Evolutionary conservation across 2,888 invertebrate species (phyloP).

Genomic region (Galeopsomyia nigrocyanea): DNA sequence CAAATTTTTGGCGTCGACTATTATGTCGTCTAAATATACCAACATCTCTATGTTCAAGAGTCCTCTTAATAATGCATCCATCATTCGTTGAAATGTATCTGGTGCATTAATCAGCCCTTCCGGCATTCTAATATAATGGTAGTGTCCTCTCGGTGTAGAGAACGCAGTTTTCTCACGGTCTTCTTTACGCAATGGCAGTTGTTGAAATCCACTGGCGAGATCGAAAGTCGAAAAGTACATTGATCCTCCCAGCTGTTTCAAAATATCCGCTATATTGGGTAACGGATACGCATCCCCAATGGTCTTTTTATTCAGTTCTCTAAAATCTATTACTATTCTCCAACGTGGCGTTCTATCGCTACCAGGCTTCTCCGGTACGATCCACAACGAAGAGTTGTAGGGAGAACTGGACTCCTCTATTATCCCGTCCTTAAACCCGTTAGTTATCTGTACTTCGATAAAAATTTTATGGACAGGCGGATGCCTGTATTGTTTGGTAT

Average conservation of each 20-base stretch:
- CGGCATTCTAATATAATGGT: conserved; percentile 55
- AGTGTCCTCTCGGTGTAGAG: conserved; percentile 55
- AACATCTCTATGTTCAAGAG: conserved; percentile 53
- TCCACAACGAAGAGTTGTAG: conserved; percentile 60
- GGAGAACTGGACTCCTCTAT: conserved; percentile 56
- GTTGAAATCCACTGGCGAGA: conserved; percentile 57
- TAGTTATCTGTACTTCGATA: conserved; percentile 48
- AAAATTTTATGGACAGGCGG: conserved; percentile 47
- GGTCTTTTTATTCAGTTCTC: conserved; percentile 55
- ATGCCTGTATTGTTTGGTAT: conserved; percentile 45
- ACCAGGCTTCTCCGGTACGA: conserved; percentile 60
- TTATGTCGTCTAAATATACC: conserved; percentile 48
- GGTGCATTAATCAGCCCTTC: conserved; percentile 58
- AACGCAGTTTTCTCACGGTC: conserved; percentile 60
- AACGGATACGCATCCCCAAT: conserved; percentile 56
- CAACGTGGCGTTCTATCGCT: conserved; percentile 46
- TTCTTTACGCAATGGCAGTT: conserved; percentile 55
- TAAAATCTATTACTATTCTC: conserved; percentile 55
- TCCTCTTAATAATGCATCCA: conserved; percentile 54
- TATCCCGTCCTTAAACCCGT: conserved; percentile 52
- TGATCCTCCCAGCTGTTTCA: conserved; percentile 51
- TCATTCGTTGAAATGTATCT: conserved; percentile 56
- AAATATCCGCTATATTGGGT: conserved; percentile 56
- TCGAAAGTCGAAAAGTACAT: conserved; percentile 55
- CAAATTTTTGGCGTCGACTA: background rate